Evolutionary conservation across 2,888 invertebrate species (phyloP).

Genomic region (Plutella xylostella): DNA sequence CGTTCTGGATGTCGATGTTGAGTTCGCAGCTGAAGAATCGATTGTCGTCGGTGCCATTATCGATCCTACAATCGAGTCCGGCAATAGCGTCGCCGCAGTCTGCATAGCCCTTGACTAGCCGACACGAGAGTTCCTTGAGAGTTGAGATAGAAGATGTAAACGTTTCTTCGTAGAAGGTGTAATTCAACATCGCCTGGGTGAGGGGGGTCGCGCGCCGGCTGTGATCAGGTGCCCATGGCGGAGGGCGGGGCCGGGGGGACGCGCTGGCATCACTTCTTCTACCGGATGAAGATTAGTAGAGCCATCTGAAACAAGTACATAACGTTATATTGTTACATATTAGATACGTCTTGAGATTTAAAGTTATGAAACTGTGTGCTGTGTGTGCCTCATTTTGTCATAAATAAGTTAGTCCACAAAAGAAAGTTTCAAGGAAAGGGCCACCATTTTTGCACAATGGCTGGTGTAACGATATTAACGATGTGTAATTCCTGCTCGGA

Average conservation of each 20-base stretch:
- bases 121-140: constrained; percentile 48
- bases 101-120: constrained; percentile 30
- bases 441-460: neutral
- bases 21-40: constrained; percentile 30
- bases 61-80: constrained; percentile 38
- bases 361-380: too few relatives aligned
- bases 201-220: neutral
- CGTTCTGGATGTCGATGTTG: constrained; percentile 57
- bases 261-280: neutral
- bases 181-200: constrained; percentile 13
- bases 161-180: constrained; percentile 7
- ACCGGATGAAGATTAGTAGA: neutral
- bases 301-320: constrained; percentile 9
- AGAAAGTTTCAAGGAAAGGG: neutral
- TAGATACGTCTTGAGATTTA: too few relatives aligned
- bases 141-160: constrained; percentile 15
- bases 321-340: neutral
- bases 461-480: neutral
- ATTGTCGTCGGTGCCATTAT: constrained; percentile 18
- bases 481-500: neutral
- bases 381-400: too few relatives aligned
- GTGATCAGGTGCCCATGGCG: constrained; percentile 1
- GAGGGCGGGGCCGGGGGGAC: too few relatives aligned
- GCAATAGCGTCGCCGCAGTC: constrained; percentile 13
- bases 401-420: neutral